A percentile compares a stretch with the other conserved stretches of the same genome.
These are phyloP conservation scores for Drosophila formosana DNA, from an alignment of 2,888 invertebrate genomes.

Conservation along the genomic window DNA sequence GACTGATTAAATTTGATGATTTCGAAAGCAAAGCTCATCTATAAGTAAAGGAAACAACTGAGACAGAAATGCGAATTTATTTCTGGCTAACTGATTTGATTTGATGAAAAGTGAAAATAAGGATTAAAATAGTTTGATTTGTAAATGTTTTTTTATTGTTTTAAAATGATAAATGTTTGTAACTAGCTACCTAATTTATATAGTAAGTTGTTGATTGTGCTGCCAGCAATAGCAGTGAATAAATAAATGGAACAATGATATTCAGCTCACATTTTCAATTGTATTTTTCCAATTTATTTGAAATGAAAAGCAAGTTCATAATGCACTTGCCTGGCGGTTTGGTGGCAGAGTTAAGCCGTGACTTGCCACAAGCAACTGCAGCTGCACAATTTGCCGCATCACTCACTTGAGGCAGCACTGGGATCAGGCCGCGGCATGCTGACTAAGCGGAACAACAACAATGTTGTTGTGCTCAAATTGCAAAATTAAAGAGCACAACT, in stretches of 20 bases:
- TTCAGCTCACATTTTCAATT: not conserved
- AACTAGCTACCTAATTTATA: too few relatives aligned
- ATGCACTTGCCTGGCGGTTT: constrained; percentile 11
- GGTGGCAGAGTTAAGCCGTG: constrained; percentile 24
- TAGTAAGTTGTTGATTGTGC: too few relatives aligned
- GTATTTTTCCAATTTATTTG: not conserved
- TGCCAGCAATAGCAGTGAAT: too few relatives aligned
- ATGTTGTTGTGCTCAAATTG: constrained; percentile 8
- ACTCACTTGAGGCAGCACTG: constrained; percentile 41
- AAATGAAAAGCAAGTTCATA: constrained; percentile 33
- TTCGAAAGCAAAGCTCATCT: not conserved
- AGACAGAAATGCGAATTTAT: too few relatives aligned
- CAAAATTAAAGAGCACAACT: constrained; percentile 50
- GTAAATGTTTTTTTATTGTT: too few relatives aligned
- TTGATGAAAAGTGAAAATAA: too few relatives aligned
- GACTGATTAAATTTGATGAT: not conserved
- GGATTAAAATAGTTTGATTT: too few relatives aligned
- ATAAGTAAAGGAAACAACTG: not conserved
- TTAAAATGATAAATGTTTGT: too few relatives aligned
- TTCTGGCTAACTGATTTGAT: too few relatives aligned
- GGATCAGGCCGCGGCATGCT: constrained; percentile 19
- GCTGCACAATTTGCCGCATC: constrained; percentile 43
- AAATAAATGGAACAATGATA: not conserved
- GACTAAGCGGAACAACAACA: constrained; percentile 21
- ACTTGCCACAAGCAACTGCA: constrained; percentile 45